Evolutionary conservation across 2,888 invertebrate genomes (phyloP), one percentile per base, ranked within the genome.

Genomic region (Laothoe populi): DNA sequence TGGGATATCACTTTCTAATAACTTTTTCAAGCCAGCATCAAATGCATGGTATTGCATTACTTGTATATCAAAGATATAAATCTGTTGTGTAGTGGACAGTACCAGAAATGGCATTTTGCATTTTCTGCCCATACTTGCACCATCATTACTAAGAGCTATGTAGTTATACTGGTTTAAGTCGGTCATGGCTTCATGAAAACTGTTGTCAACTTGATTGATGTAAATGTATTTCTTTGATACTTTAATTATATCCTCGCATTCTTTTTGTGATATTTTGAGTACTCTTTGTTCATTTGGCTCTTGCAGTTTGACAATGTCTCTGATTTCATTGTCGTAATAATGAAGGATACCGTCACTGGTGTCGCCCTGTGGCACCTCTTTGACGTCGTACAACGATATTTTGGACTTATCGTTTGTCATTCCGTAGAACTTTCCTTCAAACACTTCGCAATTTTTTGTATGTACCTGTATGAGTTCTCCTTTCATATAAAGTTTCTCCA

Each of bases 11-110:
- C 85, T 84, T 72, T 92, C 89, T 60, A 94, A 80, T 4, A 94
- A 69, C 49, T 88, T 82, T 67, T 87, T 89, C 5, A 95, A 74
- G 1, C 94, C 94, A 64, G 83, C 86, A 72, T 91, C 88, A 83
- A 93, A 93, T 23, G 88, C 92, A 77, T 87, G 88, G 69, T 84
- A 84, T 66, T 92, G 91, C 87, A 93, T 88, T 5, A 87, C 90
- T 81, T 93, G 88, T 58, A 82, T 88, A 68, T 93, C 93, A 82
- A 93, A 93, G 62, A 93, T 91, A 68, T 91, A 93, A 38, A 93
- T 92, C 67, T 92, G 88, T 7, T 80, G 78, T 2, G 88, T 86
- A 61, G 92, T 92, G 4, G 93, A 88, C 57, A 93, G 61, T 1
- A 92, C 86, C 38, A 93, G 66, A 63, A 93, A 89, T 19, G 93